phyloP scores from a whole-genome alignment of 2,797 vertebrate species.

The Phataginus tricuspis region DNA sequence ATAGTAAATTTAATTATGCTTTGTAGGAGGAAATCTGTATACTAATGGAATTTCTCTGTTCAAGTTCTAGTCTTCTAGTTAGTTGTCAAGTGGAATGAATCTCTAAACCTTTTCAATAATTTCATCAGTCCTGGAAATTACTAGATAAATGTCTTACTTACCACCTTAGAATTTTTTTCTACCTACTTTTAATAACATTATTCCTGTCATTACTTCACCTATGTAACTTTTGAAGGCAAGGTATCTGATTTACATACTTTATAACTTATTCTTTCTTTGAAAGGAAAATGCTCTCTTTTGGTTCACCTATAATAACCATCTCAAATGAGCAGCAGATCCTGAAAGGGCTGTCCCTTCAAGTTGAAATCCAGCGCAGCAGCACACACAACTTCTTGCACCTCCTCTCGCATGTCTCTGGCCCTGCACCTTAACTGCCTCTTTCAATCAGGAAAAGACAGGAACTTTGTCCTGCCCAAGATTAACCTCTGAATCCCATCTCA shows the following conservation, averaged over 20 bases:
- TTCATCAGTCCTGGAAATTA: background rate
- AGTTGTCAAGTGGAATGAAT: background rate
- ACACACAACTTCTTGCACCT: background rate
- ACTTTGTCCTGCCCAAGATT: background rate
- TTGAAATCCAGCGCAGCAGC: background rate
- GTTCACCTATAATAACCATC: background rate
- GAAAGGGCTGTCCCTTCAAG: background rate
- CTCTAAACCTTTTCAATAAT: constrained; percentile 24
- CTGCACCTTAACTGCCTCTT: background rate
- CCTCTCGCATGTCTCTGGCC: background rate
- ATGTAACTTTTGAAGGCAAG: background rate
- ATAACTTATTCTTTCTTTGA: background rate
- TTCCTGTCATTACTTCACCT: background rate
- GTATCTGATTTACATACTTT: background rate
- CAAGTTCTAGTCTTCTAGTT: background rate
- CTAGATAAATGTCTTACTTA: background rate
- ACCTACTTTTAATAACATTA: background rate
- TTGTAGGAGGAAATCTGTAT: background rate
- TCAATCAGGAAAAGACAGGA: background rate
- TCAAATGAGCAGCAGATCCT: background rate
- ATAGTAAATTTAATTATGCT: background rate
- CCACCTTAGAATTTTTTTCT: background rate
- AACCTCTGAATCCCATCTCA: background rate
- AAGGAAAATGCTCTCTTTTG: background rate
- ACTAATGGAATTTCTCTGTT: background rate